Evolutionary conservation across 2,797 vertebrate species (phyloP).

Genomic region (Oreochromis grahami): DNA sequence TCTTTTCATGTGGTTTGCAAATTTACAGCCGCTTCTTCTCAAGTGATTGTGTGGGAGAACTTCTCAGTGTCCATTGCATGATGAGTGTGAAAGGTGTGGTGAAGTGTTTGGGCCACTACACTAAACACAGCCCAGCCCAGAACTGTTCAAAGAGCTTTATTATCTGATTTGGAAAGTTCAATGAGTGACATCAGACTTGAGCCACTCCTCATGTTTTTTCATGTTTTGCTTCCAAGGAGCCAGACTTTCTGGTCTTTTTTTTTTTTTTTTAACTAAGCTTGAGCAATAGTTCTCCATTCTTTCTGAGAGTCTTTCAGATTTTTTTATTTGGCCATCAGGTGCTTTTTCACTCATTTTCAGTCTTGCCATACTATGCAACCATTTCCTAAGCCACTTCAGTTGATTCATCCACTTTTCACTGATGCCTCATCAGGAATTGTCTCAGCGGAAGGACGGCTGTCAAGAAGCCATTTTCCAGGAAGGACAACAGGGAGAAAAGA

Average conservation of each 20-base stretch:
- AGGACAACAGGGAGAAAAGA: background rate
- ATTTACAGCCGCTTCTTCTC: background rate
- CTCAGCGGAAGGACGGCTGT: background rate
- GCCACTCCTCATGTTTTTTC: background rate
- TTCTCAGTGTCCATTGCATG: background rate
- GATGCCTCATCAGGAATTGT: background rate
- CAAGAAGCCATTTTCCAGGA: background rate
- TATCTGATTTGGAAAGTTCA: background rate
- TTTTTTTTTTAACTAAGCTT: background rate
- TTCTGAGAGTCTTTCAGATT: background rate
- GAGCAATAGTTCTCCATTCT: background rate
- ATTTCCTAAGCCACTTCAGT: background rate
- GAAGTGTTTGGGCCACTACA: background rate
- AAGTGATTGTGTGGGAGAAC: background rate
- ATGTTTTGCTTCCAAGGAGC: background rate
- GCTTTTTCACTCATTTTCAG: background rate
- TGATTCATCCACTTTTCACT: background rate
- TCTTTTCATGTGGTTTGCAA: background rate
- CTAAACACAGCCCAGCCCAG: background rate
- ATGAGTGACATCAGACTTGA: background rate
- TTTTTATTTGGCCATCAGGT: background rate
- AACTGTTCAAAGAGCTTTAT: background rate
- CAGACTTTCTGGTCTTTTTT: background rate
- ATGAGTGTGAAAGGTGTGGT: background rate
- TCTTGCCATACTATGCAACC: background rate